These are phyloP conservation scores for Ceratina australensis DNA, from an alignment of 1,140 invertebrate species.

Conservation along the genomic window DNA sequence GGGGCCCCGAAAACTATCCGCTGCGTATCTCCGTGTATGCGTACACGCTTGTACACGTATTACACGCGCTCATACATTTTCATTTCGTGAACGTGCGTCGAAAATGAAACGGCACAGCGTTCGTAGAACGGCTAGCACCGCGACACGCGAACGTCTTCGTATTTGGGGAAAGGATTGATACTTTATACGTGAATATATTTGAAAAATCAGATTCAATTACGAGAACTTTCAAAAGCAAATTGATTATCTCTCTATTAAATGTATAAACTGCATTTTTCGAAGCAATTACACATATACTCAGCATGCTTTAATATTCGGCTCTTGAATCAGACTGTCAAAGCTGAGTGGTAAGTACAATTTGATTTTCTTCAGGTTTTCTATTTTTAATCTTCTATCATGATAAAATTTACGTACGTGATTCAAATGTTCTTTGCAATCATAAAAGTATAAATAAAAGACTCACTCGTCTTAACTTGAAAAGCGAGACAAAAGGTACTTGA, in stretches of 20 bases:
- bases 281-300: too few species aligned
- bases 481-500: slow-evolving; percentile 26
- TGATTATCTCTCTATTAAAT: too few species aligned
- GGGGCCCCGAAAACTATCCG: slow-evolving; percentile 39
- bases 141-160: not conserved
- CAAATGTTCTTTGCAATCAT: too few species aligned
- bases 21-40: slow-evolving; percentile 11
- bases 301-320: too few species aligned
- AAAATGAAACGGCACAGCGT: slow-evolving; percentile 46
- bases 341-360: too few species aligned
- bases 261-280: too few species aligned
- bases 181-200: slow-evolving; percentile 20
- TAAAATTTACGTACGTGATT: too few species aligned
- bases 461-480: not conserved
- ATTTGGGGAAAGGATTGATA: not conserved
- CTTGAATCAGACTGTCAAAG: too few species aligned
- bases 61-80: slow-evolving; percentile 48
- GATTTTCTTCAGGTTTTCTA: too few species aligned
- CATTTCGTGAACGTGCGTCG: slow-evolving; percentile 52
- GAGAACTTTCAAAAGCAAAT: too few species aligned
- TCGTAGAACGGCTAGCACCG: slow-evolving; percentile 4
- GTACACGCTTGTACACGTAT: not conserved
- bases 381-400: too few species aligned
- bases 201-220: slow-evolving; percentile 12
- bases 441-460: too few species aligned